phyloP scores from a whole-genome alignment of 2,888 invertebrate genomes.

The Nebria brevicollis region DNA sequence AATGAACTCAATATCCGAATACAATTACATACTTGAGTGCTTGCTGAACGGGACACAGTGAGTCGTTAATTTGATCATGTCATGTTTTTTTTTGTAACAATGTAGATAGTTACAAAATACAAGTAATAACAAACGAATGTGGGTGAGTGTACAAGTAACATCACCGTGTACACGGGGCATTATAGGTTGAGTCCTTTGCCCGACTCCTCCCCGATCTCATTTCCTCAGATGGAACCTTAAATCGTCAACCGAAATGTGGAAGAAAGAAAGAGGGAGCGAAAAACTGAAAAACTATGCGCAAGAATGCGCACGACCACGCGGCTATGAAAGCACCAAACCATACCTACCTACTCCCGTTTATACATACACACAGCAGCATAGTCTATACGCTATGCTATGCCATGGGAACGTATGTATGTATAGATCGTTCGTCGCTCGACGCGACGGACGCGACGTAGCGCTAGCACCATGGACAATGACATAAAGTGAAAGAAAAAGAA shows the following conservation, averaged over 20 bases:
- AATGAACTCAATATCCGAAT: too few species aligned
- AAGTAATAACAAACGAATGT: background rate
- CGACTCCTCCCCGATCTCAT: conserved; percentile 29
- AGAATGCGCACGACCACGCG: background rate
- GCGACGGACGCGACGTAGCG: too few species aligned
- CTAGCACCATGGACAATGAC: background rate
- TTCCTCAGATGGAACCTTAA: conserved; percentile 30
- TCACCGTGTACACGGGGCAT: background rate
- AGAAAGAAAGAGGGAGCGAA: background rate
- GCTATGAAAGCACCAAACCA: background rate
- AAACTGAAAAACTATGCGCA: background rate
- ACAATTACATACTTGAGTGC: too few species aligned
- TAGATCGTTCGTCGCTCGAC: too few species aligned
- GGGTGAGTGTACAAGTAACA: background rate
- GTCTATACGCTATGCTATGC: background rate
- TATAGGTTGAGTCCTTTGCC: background rate
- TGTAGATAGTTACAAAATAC: background rate
- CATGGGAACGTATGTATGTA: too few species aligned
- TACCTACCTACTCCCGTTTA: background rate
- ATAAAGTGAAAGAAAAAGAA: background rate
- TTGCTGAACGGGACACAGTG: too few species aligned
- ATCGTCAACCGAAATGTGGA: background rate
- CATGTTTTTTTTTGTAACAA: too few species aligned
- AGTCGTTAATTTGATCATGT: too few species aligned
- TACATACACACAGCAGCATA: background rate